A percentile compares a stretch with the other conserved stretches of the same genome.
These are phyloP conservation scores for Plodia interpunctella DNA, from an alignment of 1,140 invertebrate species.

Conservation along the genomic window DNA sequence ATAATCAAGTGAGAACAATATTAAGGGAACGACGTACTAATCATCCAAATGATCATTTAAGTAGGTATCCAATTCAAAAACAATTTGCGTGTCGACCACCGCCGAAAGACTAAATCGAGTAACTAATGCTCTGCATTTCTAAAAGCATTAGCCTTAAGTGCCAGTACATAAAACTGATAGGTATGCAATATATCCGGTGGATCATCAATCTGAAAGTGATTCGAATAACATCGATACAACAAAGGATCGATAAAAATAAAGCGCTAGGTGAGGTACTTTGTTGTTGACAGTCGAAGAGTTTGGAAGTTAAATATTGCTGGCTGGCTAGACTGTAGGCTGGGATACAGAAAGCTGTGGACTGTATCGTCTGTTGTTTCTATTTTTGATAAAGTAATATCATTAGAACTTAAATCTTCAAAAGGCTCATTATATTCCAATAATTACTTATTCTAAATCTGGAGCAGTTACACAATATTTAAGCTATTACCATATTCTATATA, in stretches of 20 bases:
- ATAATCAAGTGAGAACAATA: neutral
- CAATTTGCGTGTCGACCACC: conserved; percentile 36
- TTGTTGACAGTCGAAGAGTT: conserved; percentile 3
- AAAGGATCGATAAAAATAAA: conserved; percentile 31
- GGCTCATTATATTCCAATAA: too few species aligned
- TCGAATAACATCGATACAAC: conserved; percentile 42
- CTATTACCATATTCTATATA: too few species aligned
- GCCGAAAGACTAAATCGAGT: conserved; percentile 36
- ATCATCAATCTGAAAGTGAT: conserved; percentile 46
- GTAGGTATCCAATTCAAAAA: conserved; percentile 26
- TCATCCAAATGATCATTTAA: conserved; percentile 19
- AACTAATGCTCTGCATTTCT: conserved; percentile 57
- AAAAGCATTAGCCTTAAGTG: conserved; percentile 58
- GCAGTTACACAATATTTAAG: too few species aligned
- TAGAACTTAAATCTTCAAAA: too few species aligned
- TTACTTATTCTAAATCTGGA: too few species aligned
- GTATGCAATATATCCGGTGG: conserved; percentile 54
- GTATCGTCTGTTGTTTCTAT: too few species aligned
- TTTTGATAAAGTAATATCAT: too few species aligned
- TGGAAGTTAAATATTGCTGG: neutral
- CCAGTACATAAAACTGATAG: conserved; percentile 64
- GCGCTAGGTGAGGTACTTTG: conserved; percentile 11
- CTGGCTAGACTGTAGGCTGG: neutral
- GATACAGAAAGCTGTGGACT: too few species aligned
- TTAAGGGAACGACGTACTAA: conserved; percentile 9